These are phyloP conservation scores for Limosa lapponica DNA, from an alignment of 2,797 vertebrate species.

Conservation along the genomic window DNA sequence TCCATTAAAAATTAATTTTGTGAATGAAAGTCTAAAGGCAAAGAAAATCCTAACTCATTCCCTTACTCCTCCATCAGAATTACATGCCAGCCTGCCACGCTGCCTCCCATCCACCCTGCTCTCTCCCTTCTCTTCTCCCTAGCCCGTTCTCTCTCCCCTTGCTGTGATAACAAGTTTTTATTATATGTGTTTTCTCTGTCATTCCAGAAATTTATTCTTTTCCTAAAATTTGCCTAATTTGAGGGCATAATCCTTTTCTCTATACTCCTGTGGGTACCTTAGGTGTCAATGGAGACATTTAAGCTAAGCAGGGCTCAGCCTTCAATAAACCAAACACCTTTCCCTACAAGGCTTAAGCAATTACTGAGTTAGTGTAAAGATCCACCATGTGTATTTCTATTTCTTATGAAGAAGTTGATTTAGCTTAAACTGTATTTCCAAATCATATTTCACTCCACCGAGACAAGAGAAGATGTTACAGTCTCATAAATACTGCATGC, in stretches of 20 bases:
- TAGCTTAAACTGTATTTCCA: conserved; percentile 10
- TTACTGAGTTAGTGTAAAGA: not conserved
- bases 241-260: not conserved
- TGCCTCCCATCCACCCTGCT: not conserved
- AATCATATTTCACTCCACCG: not conserved
- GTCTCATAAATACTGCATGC: conserved; percentile 19
- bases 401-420: conserved; percentile 25
- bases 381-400: not conserved
- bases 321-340: not conserved
- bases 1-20: not conserved
- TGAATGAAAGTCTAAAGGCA: not conserved
- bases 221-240: not conserved
- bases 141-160: not conserved
- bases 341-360: not conserved
- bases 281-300: not conserved
- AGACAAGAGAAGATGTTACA: not conserved
- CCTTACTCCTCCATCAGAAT: not conserved
- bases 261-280: not conserved
- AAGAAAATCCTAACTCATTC: not conserved
- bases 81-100: not conserved
- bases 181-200: not conserved
- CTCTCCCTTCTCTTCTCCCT: too few species aligned
- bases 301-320: not conserved
- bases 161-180: not conserved
- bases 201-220: not conserved